Conservation (phyloP, 2,113 vertebrate species). For the Tyto alba region DNA sequence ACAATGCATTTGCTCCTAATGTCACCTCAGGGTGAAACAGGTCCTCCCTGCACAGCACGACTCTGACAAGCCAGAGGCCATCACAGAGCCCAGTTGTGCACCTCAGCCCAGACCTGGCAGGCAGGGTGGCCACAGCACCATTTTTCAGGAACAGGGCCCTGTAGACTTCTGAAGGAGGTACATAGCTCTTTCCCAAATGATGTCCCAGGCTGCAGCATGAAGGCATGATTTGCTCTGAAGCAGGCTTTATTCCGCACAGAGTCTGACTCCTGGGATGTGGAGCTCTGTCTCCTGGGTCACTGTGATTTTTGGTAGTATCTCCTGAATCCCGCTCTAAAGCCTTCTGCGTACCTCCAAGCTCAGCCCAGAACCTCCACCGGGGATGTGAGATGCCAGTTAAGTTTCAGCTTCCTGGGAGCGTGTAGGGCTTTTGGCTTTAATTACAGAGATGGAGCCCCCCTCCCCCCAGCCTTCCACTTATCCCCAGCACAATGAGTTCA, state of each 20-base stretch:
- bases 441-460: not conserved
- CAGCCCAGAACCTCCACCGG: not conserved
- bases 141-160: not conserved
- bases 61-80: not conserved
- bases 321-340: not conserved
- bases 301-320: not conserved
- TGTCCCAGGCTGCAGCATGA: not conserved
- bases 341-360: not conserved
- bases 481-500: not conserved
- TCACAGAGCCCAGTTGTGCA: rapidly evolving
- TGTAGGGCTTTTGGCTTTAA: not conserved
- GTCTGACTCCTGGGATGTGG: too few species aligned
- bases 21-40: not conserved
- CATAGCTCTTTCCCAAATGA: not conserved
- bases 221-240: not conserved
- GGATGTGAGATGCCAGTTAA: not conserved
- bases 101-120: not conserved
- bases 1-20: not conserved
- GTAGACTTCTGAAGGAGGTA: not conserved
- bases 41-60: not conserved
- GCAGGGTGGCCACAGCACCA: not conserved
- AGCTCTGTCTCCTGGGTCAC: not conserved
- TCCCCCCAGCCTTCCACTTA: not conserved
- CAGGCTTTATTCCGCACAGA: not conserved
- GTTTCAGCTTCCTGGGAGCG: not conserved